A percentile compares a stretch with the other conserved stretches of the same genome.
Evolutionary conservation across 2,113 vertebrate genomes (phyloP).

Genomic region (Ceratotherium simum): DNA sequence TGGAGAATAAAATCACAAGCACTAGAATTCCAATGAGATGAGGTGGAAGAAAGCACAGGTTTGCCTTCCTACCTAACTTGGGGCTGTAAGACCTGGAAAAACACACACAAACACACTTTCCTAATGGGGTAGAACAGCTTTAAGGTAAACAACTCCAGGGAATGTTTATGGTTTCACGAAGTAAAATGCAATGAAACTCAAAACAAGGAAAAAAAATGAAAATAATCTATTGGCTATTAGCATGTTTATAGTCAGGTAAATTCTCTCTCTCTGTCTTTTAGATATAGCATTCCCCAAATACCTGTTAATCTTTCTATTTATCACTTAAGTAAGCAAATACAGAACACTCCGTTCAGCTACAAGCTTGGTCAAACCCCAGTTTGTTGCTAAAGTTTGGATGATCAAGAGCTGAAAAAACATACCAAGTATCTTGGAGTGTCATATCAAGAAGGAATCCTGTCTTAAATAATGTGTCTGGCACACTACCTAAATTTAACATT

Average conservation of each 20-base stretch:
- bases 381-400: slow-evolving; percentile 31
- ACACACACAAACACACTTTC: no score
- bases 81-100: not conserved
- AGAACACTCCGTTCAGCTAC: not conserved
- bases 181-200: slow-evolving; percentile 31
- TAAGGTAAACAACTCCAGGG: not conserved
- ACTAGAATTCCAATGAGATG: slow-evolving; percentile 53
- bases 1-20: not conserved
- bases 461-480: not conserved
- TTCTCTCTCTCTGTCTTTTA: not conserved
- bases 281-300: slow-evolving; percentile 47
- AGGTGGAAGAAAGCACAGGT: slow-evolving; percentile 8
- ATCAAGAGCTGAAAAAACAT: slow-evolving; percentile 46
- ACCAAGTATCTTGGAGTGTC: not conserved
- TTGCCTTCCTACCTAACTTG: not conserved
- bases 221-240: slow-evolving; percentile 16
- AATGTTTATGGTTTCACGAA: slow-evolving; percentile 21
- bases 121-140: not conserved
- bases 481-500: not conserved
- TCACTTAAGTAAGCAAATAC: slow-evolving; percentile 65
- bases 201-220: slow-evolving; percentile 41
- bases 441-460: not conserved
- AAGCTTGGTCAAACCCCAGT: slow-evolving; percentile 20
- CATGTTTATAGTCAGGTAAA: slow-evolving; percentile 51
- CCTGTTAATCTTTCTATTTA: slow-evolving; percentile 64